Evolutionary conservation across 2,113 vertebrate species (phyloP), one percentile per base, ranked within the genome.

Genomic region (Zootoca vivipara): DNA sequence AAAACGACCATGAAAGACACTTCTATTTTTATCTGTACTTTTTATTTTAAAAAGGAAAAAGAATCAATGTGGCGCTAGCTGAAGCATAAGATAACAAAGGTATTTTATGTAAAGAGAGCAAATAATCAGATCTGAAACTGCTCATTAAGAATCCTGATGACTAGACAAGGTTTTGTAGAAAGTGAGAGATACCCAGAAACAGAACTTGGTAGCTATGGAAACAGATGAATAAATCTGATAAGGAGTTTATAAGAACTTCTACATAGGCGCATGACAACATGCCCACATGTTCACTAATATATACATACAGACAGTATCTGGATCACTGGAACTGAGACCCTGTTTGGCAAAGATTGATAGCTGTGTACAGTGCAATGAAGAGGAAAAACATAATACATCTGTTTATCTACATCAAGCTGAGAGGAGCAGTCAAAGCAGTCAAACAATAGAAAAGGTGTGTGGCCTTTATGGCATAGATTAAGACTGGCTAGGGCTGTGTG

Each of bases 321-420:
- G 89, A 40, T 92, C 81, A 89, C 38, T 88, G 28, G 87, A 91
- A 67, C 79, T 92, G 24, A 92, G 85, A 91, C 78, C 93, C 84
- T 67, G 1, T 88, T 86, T 92, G 81, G 82, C 82, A 92, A 78
- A 90, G 89, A 92, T 1, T 93, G 93, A 90, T 92, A 91, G 87
- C 87, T 89, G 89, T 78, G 87, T 85, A 73, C 52, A 89, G 42
- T 72, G 62, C 72, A 92, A 72, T 58, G 77, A 62, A 93, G 78
- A 86, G 85, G 70, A 88, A 85, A 85, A 91, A 91, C 42, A 12
- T 72, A 87, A 46, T 73, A 35, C 58, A 40, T 73, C 85, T 89
- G 58, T 89, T 84, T 93, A 70, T 28, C 9, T 67, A 62, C 26
- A 86, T 85, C 88, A 78, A 94, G 69, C 77, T 24, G 64, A 89